Evolutionary conservation across 2,797 vertebrate species (phyloP), one percentile per base, ranked within the genome.

Genomic region (Acropternis orthonyx): DNA sequence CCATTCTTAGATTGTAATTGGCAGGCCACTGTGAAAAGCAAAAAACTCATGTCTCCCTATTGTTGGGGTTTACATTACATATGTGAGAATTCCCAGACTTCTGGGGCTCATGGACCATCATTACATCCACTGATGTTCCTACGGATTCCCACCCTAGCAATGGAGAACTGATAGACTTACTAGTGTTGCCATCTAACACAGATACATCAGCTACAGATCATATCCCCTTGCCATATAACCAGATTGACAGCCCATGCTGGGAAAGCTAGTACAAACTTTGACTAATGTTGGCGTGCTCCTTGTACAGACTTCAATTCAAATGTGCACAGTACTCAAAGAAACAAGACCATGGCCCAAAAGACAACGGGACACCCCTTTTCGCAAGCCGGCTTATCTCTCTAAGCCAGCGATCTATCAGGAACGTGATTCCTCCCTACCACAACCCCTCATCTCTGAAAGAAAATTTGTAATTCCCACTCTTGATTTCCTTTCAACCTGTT

Each of bases 401-500:
- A 82, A 95, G 92, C 88, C 95, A 95, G 71, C 3, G 13, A 93
- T 67, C 90, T 68, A 85, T 76, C 88, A 94, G 75, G 93, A 92
- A 44, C 16, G 0, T 1, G 66, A 82, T 83, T 95, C 86, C 51
- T 95, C 77, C 39, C 80, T 28, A 83, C 68, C 43, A 58, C 43
- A 93, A 89, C 67, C 58, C 46, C 51, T 85, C 83, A 80, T 90
- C 81, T 91, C 86, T 55, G 39, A 65, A 85, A 92, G 77, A 88
- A 91, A 90, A 92, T 72, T 75, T 91, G 92, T 90, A 87, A 85
- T 92, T 95, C 94, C 89, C 52, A 5, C 65, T 92, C 90, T 93
- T 87, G 86, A 87, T 96, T 97, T 95, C 93, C 61, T 83, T 95
- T 97, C 96, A 97, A 96, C 95, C 96, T 97, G 96, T 77, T 97